A percentile compares a stretch with the other conserved stretches of the same genome.
phyloP scores from a whole-genome alignment of 2,113 vertebrate species.

The Sardina pilchardus region DNA sequence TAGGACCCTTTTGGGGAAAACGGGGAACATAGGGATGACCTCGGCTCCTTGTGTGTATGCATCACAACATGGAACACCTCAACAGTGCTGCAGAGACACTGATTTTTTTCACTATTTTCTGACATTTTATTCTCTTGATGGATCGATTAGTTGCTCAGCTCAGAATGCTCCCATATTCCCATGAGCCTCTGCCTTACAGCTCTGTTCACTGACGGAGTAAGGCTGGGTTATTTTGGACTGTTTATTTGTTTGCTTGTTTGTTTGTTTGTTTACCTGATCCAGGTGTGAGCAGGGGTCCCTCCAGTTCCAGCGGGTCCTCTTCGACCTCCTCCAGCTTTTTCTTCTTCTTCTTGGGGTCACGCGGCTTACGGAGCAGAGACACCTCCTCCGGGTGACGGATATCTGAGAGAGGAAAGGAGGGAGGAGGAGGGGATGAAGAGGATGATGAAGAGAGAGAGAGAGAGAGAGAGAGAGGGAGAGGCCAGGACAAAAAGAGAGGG shows the following conservation, averaged over 20 bases:
- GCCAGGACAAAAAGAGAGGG: not conserved
- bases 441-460: not conserved
- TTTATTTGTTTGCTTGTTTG: conserved; percentile 22
- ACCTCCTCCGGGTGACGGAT: conserved; percentile 98
- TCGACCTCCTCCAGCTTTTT: conserved; percentile 95
- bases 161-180: too few species aligned
- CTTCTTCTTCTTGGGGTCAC: conserved; percentile 98
- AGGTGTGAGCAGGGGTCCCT: conserved; percentile 91
- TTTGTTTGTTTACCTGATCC: conserved; percentile 81
- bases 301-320: conserved; percentile 87
- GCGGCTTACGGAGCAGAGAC: conserved; percentile 93
- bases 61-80: too few species aligned
- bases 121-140: too few species aligned
- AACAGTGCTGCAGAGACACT: too few species aligned
- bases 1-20: too few species aligned
- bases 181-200: not conserved
- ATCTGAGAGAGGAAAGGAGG: conserved; percentile 70
- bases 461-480: too few species aligned
- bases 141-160: too few species aligned
- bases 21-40: too few species aligned
- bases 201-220: not conserved
- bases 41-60: too few species aligned
- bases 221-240: not conserved
- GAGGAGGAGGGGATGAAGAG: not conserved
- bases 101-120: too few species aligned